Percentiles rank a stretch among this genome's conserved stretches.
Conservation (phyloP, 2,888 invertebrate genomes). For the Polyommatus icarus region DNA sequence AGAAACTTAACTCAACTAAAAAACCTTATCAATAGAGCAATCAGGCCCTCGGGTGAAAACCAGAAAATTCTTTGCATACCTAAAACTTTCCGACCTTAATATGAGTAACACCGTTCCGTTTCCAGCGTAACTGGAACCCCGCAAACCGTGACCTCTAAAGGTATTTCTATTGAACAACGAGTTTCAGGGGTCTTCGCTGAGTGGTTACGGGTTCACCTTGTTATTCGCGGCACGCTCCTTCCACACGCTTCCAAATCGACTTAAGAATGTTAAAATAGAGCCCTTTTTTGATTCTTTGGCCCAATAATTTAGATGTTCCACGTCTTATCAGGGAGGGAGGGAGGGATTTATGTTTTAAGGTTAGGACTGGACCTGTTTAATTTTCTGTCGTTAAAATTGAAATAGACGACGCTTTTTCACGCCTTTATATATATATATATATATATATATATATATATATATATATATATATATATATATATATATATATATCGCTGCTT, state of each 20-base stretch:
- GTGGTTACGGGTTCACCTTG: constrained; percentile 30
- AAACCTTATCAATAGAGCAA: constrained; percentile 36
- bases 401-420: too few species aligned
- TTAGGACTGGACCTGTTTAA: too few species aligned
- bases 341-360: too few species aligned
- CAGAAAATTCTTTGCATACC: constrained; percentile 35
- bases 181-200: constrained; percentile 7
- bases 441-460: too few species aligned
- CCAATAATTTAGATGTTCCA: constrained; percentile 36
- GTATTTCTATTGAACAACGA: not conserved
- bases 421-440: too few species aligned
- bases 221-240: constrained; percentile 38
- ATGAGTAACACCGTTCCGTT: constrained; percentile 33
- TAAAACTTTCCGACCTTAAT: constrained; percentile 35
- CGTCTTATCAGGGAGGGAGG: constrained; percentile 6
- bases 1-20: not conserved
- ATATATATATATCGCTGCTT: too few species aligned
- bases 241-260: constrained; percentile 39
- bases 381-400: too few species aligned
- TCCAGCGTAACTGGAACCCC: constrained; percentile 32
- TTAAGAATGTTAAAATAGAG: constrained; percentile 41
- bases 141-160: not conserved
- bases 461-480: too few species aligned
- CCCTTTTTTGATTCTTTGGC: constrained; percentile 35
- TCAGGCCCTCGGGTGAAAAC: constrained; percentile 34